Evolutionary conservation across 1,140 invertebrate genomes (phyloP), one percentile per base, ranked within the genome.

Genomic region (Heliconius melpomene): DNA sequence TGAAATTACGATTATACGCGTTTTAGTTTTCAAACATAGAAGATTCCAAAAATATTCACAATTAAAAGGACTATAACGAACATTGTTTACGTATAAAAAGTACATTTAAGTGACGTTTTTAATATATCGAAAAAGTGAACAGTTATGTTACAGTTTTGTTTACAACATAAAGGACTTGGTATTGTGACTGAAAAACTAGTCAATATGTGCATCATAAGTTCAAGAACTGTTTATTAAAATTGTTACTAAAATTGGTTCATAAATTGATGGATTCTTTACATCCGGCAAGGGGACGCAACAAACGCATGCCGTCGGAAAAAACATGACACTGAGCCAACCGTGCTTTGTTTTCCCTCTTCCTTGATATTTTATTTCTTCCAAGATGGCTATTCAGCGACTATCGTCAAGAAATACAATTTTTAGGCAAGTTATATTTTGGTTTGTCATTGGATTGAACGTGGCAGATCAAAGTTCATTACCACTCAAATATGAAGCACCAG

Each of bases 401-500:
- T 88, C 83, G 85, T 83, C 82, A 84, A 90, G 84, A 83, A 93
- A 88, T 75, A 85, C 87, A 82, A 79, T 90, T 81, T 87, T 92
- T 72, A 82, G 86, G 79, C 90, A 91, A 84, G 89, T 94, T 72
- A 72, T 93, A 71, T 88, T 94, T 88, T 93, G 90, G 88, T 88
- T 94, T 82, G 93, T 95, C 78, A 93, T 93, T 81, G 94, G 88
- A 77, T 83, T 92, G 13, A 91, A 92, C 86, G 93, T 91, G 74
- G 92, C 92, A n/a, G 94, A 95, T 85, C 90, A 92, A 88, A 95
- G 94, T 82, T 94, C 95, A 57, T 93, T 95, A 75, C 95, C 95
- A 50, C 88, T 97, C 57, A 95, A 95, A 84, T 97, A 98, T 92
- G 97, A 98, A 89, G 96, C 97, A 82, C 97, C 97, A 20, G 97